These are phyloP conservation scores for Drosophila punjabiensis DNA, from an alignment of 1,140 invertebrate genomes.

Conservation along the genomic window DNA sequence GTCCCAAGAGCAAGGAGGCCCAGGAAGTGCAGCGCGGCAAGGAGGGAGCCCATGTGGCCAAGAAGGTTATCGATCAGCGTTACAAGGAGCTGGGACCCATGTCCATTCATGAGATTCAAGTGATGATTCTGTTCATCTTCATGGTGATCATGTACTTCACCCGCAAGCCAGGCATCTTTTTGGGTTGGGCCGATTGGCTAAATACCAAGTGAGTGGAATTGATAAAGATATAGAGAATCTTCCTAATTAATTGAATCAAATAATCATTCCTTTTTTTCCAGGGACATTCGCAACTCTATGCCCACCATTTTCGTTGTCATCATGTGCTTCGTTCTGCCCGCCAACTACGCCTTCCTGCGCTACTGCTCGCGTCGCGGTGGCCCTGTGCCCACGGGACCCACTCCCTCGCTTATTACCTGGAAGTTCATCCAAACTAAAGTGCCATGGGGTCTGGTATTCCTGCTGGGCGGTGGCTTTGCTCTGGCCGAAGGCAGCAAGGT, in stretches of 20 bases:
- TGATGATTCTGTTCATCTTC: conserved; percentile 91
- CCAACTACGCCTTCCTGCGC: conserved; percentile 90
- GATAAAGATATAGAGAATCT: not conserved
- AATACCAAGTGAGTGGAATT: conserved; percentile 52
- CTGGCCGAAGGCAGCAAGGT: conserved; percentile 92
- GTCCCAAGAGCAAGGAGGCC: conserved; percentile 88
- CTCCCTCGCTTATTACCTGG: conserved; percentile 91
- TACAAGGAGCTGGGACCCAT: conserved; percentile 92
- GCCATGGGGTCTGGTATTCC: conserved; percentile 92
- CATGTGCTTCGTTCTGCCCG: conserved; percentile 92
- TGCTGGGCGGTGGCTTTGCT: conserved; percentile 94
- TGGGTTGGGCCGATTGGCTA: conserved; percentile 73
- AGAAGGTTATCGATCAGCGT: conserved; percentile 89
- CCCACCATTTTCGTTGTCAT: conserved; percentile 93
- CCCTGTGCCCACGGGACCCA: conserved; percentile 87
- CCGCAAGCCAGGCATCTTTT: conserved; percentile 89
- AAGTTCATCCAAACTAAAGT: conserved; percentile 91
- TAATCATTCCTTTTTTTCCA: conserved; percentile 60
- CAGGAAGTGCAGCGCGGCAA: conserved; percentile 86
- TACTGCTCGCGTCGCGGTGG: conserved; percentile 86
- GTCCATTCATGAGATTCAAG: conserved; percentile 92
- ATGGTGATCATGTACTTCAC: conserved; percentile 96
- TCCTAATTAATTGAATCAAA: not conserved
- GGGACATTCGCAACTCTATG: conserved; percentile 92
- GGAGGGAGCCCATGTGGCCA: conserved; percentile 88